Conservation (phyloP, 2,888 invertebrate species). For the Papilio protenor region DNA sequence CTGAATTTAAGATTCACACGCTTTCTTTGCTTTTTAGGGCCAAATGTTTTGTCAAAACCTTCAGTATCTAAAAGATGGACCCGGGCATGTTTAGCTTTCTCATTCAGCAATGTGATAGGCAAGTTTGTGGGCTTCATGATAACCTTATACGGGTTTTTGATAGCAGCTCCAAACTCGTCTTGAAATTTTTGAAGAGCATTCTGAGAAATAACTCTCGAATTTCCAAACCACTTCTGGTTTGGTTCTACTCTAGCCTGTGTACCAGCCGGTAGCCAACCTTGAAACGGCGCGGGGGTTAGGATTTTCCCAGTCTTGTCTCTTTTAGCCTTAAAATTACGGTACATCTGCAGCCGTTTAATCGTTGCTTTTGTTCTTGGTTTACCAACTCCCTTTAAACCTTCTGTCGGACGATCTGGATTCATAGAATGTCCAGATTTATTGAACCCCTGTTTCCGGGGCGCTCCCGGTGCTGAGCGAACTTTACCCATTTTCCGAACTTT, state of each 20-base stretch:
- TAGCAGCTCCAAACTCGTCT: conserved; percentile 96
- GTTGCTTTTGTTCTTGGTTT: conserved; percentile 95
- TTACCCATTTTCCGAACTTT: conserved; percentile 86
- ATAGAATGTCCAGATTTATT: conserved; percentile 96
- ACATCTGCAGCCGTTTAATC: conserved; percentile 98
- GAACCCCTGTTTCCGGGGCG: conserved; percentile 93
- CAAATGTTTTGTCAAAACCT: conserved; percentile 97
- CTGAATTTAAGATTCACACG: conserved; percentile 91
- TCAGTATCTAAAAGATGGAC: conserved; percentile 98
- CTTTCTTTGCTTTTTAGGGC: conserved; percentile 96
- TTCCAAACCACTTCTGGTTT: conserved; percentile 99
- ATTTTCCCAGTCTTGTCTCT: conserved; percentile 96
- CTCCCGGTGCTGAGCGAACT: conserved; percentile 88
- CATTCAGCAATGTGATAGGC: conserved; percentile 97
- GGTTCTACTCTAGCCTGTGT: conserved; percentile 98
- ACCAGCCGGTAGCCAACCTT: conserved; percentile 94
- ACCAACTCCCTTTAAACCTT: conserved; percentile 92
- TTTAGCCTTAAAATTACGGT: conserved; percentile 98
- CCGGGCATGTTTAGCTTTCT: conserved; percentile 94
- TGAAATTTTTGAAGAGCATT: conserved; percentile 94
- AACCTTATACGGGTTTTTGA: conserved; percentile 98
- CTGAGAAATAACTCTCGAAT: conserved; percentile 98
- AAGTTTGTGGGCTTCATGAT: conserved; percentile 98
- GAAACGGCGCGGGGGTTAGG: conserved; percentile 97
- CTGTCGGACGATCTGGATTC: conserved; percentile 94